These are phyloP conservation scores for Morinoia aosen DNA, from an alignment of 2,888 invertebrate species.

Conservation along the genomic window DNA sequence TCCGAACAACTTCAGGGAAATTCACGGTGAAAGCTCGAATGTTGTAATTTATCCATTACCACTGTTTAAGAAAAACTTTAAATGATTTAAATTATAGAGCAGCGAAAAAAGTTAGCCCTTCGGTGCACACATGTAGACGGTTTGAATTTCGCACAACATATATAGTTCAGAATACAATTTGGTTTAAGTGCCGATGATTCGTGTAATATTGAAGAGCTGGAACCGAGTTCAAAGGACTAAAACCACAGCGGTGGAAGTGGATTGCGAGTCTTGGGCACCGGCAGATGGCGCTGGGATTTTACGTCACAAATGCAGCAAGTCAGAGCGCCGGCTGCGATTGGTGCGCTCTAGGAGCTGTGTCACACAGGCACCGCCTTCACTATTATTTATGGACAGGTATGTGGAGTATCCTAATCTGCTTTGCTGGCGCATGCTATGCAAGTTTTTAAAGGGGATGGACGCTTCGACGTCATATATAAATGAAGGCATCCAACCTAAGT, in stretches of 20 bases:
- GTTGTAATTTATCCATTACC: background rate
- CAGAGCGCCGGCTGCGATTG: background rate
- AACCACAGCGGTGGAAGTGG: background rate
- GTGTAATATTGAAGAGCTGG: slow-evolving; percentile 9
- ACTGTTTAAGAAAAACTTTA: background rate
- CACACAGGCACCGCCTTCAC: slow-evolving; percentile 21
- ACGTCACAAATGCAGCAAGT: slow-evolving; percentile 29
- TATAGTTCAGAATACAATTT: background rate
- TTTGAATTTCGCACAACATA: background rate
- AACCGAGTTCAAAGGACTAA: background rate
- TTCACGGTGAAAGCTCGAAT: background rate
- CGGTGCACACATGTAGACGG: background rate
- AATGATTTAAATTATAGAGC: background rate
- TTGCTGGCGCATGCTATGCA: slow-evolving; percentile 51
- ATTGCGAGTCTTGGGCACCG: background rate
- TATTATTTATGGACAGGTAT: slow-evolving; percentile 49
- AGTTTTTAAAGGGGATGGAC: slow-evolving; percentile 44
- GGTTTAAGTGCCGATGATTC: background rate
- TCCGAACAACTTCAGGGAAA: background rate
- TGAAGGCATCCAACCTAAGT: slow-evolving; percentile 15
- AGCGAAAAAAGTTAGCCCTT: background rate
- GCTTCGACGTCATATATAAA: slow-evolving; percentile 15
- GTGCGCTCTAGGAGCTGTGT: background rate
- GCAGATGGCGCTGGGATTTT: slow-evolving; percentile 8
- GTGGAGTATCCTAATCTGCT: slow-evolving; percentile 47